Conservation (phyloP, 1,140 invertebrate species). For the Drosophila neocordata region DNA sequence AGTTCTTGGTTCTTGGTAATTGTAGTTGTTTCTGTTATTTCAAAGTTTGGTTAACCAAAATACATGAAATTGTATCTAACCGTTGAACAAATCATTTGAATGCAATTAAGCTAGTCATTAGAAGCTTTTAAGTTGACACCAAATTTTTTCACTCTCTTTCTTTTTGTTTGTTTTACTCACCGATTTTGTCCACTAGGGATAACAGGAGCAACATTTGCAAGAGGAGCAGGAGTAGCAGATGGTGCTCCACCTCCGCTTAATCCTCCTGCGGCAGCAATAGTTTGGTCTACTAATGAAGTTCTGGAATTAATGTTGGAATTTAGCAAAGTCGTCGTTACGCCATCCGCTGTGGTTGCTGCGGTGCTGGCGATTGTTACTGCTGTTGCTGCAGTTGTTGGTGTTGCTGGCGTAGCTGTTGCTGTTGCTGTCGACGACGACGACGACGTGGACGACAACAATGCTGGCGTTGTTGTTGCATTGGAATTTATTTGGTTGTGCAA, state of each 20-base stretch:
- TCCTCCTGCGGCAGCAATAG: slow-evolving; percentile 6
- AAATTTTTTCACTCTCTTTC: neutral
- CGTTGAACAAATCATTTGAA: slow-evolving; percentile 54
- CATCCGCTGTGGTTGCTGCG: slow-evolving; percentile 26
- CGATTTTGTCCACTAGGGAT: slow-evolving; percentile 39
- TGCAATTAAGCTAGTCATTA: slow-evolving; percentile 61
- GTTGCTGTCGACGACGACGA: slow-evolving; percentile 24
- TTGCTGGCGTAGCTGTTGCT: slow-evolving; percentile 29
- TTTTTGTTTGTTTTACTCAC: slow-evolving; percentile 46
- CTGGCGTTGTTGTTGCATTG: slow-evolving; percentile 54
- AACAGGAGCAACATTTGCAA: slow-evolving; percentile 1
- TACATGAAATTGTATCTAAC: neutral
- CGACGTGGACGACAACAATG: slow-evolving; percentile 31
- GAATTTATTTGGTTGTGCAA: slow-evolving; percentile 82
- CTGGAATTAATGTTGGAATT: slow-evolving; percentile 81
- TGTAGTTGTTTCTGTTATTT: slow-evolving; percentile 34
- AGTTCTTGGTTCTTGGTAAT: neutral
- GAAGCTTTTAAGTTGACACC: slow-evolving; percentile 6
- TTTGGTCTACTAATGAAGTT: slow-evolving; percentile 79
- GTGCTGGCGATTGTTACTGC: slow-evolving; percentile 21
- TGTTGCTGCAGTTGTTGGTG: slow-evolving; percentile 36
- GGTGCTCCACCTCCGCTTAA: neutral
- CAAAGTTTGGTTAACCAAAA: neutral
- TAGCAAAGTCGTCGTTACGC: slow-evolving; percentile 53
- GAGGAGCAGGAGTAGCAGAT: slow-evolving; percentile 15